Conservation (phyloP, 2,797 vertebrate genomes). For the Platalea minor region DNA sequence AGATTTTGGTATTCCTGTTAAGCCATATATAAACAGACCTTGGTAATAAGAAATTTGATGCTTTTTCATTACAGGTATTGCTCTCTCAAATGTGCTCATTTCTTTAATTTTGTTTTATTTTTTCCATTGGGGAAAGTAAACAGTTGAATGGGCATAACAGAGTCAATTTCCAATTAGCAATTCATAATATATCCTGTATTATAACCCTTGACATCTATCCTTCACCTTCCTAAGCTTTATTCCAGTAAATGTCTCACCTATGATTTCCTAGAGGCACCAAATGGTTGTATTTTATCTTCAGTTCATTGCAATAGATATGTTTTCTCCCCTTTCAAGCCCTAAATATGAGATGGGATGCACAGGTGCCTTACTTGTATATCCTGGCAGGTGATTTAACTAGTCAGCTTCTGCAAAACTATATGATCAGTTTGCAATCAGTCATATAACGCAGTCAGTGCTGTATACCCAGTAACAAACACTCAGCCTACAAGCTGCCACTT, state of each 20-base stretch:
- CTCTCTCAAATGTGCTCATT: neutral
- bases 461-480: neutral
- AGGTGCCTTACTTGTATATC: neutral
- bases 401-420: neutral
- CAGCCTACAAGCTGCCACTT: neutral
- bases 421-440: neutral
- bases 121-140: neutral
- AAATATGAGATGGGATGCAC: neutral
- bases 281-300: neutral
- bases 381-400: neutral
- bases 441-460: neutral
- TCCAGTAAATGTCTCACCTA: neutral
- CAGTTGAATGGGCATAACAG: neutral
- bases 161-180: neutral
- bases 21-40: neutral
- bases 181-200: neutral
- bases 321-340: neutral
- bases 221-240: neutral
- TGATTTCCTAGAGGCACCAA: neutral
- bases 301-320: neutral
- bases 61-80: neutral
- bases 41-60: neutral
- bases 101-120: neutral
- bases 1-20: neutral
- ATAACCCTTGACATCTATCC: neutral